Evolutionary conservation across 2,888 invertebrate genomes (phyloP), one percentile per base, ranked within the genome.

Genomic region (Netelia inedita): DNA sequence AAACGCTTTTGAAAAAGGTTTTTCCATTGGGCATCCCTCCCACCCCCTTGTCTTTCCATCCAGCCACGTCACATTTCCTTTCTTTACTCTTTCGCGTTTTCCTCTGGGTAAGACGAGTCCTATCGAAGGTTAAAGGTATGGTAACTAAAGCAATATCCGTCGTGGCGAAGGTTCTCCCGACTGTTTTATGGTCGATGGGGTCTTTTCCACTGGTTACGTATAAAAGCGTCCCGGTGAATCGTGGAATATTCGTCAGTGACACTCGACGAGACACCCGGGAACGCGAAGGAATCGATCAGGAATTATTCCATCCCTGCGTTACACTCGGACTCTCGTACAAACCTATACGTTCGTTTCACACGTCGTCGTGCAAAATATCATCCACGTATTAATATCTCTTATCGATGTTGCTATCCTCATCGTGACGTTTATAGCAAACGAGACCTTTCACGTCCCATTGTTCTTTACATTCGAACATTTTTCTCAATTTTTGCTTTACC

Each of bases 121-220:
- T 35, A 35, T 66, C 82, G 68, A 71, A 83, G 83, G 84, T 78
- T 72, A 88, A 90, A 88, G 84, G 88, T 91, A 91, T 91, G 91
- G 89, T 90, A 91, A 91, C 91, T 88, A 91, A 90, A 91, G 91
- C 91, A 91, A 91, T 91, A 91, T 90, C 90, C 89, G 88, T 80
- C 76, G 74, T 78, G 84, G 82, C 68, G 23, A 76, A 81, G 68
- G 80, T 61, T 79, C 71, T 65, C 73, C 63, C 78, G 28, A 73
- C 66, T 66, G 61, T 86, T 86, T 85, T 76, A 85, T 76, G 43
- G 82, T 81, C 59, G 65, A 79, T 73, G 66, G 79, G 76, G 11
- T 55, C 68, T 28, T 66, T 66, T 66, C 72, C 65, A 66, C 53
- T 53, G 6, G 35, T 35, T 35, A 35, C 6, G 35, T 35, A 35